These are phyloP conservation scores for Teleogryllus oceanicus DNA, from an alignment of 2,888 invertebrate genomes.

Conservation along the genomic window DNA sequence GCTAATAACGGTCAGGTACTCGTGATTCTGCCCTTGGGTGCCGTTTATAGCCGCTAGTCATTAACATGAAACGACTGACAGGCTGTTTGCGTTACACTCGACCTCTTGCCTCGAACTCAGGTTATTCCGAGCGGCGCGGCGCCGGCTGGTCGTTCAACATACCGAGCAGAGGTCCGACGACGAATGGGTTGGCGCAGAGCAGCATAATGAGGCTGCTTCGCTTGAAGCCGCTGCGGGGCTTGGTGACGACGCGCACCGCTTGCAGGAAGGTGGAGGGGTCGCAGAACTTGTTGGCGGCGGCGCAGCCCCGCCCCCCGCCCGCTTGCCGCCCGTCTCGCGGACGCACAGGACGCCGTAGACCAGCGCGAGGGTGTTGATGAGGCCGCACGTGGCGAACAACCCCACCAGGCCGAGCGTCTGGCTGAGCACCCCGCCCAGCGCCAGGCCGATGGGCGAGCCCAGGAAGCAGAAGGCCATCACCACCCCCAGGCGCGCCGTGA, in stretches of 20 bases:
- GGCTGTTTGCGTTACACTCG: too few species aligned
- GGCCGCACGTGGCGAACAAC: neutral
- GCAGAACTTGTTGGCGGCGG: neutral
- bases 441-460: neutral
- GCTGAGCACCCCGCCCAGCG: neutral
- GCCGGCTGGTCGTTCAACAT: neutral
- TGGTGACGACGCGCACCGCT: neutral
- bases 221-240: neutral
- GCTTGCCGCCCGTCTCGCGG: neutral
- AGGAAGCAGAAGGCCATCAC: neutral
- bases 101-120: too few species aligned
- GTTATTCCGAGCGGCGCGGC: too few species aligned
- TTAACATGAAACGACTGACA: too few species aligned
- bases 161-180: neutral
- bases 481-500: neutral
- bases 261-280: neutral
- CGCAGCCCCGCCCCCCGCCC: neutral
- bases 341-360: neutral
- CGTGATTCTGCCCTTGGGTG: too few species aligned
- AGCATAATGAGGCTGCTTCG: neutral
- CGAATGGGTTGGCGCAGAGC: neutral
- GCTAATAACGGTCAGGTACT: too few species aligned
- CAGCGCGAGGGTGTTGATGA: neutral
- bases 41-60: too few species aligned
- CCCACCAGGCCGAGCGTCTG: neutral